Conservation (phyloP, 2,113 vertebrate species). For the Tinamus guttatus region DNA sequence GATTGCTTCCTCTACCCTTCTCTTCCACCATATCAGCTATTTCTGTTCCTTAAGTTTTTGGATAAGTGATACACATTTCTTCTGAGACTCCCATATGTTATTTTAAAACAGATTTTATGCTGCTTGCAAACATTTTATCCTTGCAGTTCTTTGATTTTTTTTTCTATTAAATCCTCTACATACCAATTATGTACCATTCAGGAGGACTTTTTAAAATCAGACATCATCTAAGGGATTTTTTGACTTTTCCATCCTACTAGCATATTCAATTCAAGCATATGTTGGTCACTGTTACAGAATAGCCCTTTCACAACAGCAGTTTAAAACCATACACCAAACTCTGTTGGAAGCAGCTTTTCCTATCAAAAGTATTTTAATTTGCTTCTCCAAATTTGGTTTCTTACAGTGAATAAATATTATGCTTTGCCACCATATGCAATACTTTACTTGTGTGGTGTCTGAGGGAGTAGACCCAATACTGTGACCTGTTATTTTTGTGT, state of each 20-base stretch:
- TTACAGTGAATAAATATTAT: not conserved
- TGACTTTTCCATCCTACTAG: not conserved
- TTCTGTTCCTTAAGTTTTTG: not conserved
- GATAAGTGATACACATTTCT: slow-evolving; percentile 18
- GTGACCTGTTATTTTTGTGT: too few relatives aligned
- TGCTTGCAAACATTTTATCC: slow-evolving; percentile 38
- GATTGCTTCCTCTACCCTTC: not conserved
- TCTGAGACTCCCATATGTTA: slow-evolving; percentile 28
- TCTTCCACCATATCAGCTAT: not conserved
- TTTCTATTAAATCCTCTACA: not conserved
- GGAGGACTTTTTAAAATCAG: not conserved
- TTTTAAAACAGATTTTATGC: slow-evolving; percentile 34
- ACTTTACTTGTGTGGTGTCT: too few relatives aligned
- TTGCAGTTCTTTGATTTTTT: slow-evolving; percentile 31
- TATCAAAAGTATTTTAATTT: not conserved
- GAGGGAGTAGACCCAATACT: too few relatives aligned
- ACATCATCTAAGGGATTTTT: not conserved
- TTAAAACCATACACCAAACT: not conserved
- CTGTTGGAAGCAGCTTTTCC: not conserved
- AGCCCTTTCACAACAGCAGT: not conserved
- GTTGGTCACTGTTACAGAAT: not conserved
- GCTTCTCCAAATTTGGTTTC: not conserved
- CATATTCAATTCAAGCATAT: not conserved
- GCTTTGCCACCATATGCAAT: too few relatives aligned
- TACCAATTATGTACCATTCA: slow-evolving; percentile 3